A percentile compares a stretch with the other conserved stretches of the same genome.
phyloP scores from a whole-genome alignment of 2,113 vertebrate genomes.

The Carassius gibelio region DNA sequence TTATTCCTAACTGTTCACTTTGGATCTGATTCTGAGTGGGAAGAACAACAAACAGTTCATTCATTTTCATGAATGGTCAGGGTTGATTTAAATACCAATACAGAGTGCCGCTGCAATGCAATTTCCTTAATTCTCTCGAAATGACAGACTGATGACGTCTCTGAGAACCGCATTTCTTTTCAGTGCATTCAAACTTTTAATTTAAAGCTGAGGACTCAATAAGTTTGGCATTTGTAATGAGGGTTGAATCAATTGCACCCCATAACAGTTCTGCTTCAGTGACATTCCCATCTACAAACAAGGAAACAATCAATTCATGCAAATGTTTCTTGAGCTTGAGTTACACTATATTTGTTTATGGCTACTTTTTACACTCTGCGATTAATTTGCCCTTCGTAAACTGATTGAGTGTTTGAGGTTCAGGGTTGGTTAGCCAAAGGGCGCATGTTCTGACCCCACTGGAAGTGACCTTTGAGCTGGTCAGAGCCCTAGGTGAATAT shows the following conservation, averaged over 20 bases:
- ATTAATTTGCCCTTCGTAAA: not conserved
- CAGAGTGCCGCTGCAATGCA: not conserved
- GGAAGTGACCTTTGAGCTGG: not conserved
- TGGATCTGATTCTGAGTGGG: not conserved
- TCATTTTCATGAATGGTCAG: not conserved
- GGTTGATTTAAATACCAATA: constrained; percentile 11
- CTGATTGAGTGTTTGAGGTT: not conserved
- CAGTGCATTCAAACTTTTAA: constrained; percentile 1
- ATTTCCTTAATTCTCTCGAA: constrained; percentile 10
- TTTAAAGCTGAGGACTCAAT: not conserved
- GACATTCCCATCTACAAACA: not conserved
- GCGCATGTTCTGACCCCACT: not conserved
- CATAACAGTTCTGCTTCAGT: not conserved
- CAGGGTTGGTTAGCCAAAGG: not conserved
- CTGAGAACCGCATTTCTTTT: constrained; percentile 4
- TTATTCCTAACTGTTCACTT: constrained; percentile 3
- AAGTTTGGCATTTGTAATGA: not conserved
- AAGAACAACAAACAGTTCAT: not conserved
- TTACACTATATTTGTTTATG: not conserved
- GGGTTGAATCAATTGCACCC: not conserved
- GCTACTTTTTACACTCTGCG: not conserved
- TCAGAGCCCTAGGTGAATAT: not conserved
- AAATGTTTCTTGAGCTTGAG: not conserved
- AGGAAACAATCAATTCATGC: not conserved
- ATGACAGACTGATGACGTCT: constrained; percentile 11